Percentiles rank a stretch among this genome's conserved stretches.
Conservation (phyloP, 2,797 vertebrate genomes). For the Platalea minor region DNA sequence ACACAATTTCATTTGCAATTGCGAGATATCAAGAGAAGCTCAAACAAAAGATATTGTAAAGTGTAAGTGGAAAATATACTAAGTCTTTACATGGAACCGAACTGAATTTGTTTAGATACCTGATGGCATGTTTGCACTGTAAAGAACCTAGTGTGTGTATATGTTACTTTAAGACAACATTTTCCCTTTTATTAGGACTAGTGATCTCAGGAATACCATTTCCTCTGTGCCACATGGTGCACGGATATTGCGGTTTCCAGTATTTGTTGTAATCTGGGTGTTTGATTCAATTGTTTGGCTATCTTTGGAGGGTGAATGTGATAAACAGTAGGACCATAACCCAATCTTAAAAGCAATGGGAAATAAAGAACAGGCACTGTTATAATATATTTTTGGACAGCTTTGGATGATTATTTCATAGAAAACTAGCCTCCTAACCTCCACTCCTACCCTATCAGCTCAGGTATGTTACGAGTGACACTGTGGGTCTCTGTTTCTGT, state of each 20-base stretch:
- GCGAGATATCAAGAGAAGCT: not conserved
- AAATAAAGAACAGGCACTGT: slow-evolving; percentile 21
- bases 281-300: slow-evolving; percentile 62
- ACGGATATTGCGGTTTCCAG: slow-evolving; percentile 6
- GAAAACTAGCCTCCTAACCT: not conserved
- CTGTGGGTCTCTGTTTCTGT: not conserved
- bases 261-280: slow-evolving; percentile 37
- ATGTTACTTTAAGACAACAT: slow-evolving; percentile 4
- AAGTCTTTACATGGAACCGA: not conserved
- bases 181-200: not conserved
- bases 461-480: not conserved
- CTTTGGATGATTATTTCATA: slow-evolving; percentile 18
- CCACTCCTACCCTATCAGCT: not conserved
- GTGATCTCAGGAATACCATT: slow-evolving; percentile 23
- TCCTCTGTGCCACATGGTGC: slow-evolving; percentile 3
- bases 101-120: not conserved
- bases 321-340: slow-evolving; percentile 54
- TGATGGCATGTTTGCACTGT: not conserved
- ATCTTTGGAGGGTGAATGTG: slow-evolving; percentile 58
- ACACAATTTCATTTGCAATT: not conserved
- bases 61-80: not conserved
- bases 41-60: not conserved
- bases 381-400: slow-evolving; percentile 11
- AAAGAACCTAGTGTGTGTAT: not conserved
- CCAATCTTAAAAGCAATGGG: slow-evolving; percentile 59